Base-by-base conservation (phyloP, 1,140 invertebrate species). In the Drosophila azteca region DNA sequence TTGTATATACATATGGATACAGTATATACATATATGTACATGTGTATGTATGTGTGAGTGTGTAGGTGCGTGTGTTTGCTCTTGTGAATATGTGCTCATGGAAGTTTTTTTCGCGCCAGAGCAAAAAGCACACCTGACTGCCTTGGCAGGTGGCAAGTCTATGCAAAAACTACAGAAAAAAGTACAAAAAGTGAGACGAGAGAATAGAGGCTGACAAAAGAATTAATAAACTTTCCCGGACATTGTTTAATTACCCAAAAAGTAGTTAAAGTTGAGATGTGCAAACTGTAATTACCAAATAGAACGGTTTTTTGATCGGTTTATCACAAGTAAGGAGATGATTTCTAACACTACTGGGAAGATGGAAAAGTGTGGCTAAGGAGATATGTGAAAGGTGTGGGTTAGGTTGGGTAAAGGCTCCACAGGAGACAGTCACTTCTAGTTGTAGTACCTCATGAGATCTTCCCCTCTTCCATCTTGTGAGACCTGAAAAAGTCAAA, bases 91-190 rank as follows among this genome's bases (percentile, higher is more conserved):
- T 66, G 61, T 60, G 51, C 63, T 68, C 77, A 58, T 62, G 68
- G 22, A 17, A 13, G 0, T 67, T 69, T 67, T 84, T 84, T 65
- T 77, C 45, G 62, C 66, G 66, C 54, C 59, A 39, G 45, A 58
- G 50, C 26, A 24, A 35, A 79, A 81, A 67, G 0, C 17, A 20
- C 64, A 83, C 63, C 72, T 80, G 81, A 68, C 61, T 75, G 45
- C 39, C 11, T n/a, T 31, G 44, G 41, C 60, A 74, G 70, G 54
- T 52, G 68, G 48, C 44, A 67, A 71, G 64, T 52, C 22, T 55
- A 22, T 6, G 24, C 22, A 45, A 44, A 39, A 24, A 35, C 29
- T 22, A 26, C 6, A 62, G 41, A 49, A 2, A 68, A 48, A 49
- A 20, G 17, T 20, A 20, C 17, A 20, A 52, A 48, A 69, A 24